Evolutionary conservation across 2,797 vertebrate genomes (phyloP).

Genomic region (Typhlichthys eigenmanni): DNA sequence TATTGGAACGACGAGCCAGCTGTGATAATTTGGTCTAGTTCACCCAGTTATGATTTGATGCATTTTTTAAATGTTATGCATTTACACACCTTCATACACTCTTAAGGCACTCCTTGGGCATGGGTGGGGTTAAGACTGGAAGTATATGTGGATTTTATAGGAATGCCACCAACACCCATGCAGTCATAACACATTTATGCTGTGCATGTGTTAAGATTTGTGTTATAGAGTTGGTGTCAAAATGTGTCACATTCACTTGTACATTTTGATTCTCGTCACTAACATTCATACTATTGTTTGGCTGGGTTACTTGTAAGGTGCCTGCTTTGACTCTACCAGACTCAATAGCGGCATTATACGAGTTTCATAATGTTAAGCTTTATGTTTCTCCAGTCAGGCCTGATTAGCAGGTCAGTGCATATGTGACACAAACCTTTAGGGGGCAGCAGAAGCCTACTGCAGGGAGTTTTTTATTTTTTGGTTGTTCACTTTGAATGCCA

Average conservation of each 20-base stretch:
- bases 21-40: slow-evolving; percentile 78
- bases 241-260: slow-evolving; percentile 61
- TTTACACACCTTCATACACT: slow-evolving; percentile 56
- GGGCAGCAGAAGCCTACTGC: slow-evolving; percentile 5
- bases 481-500: slow-evolving; percentile 32
- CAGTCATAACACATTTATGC: slow-evolving; percentile 34
- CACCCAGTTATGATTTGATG: slow-evolving; percentile 58
- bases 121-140: too few relatives aligned
- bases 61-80: slow-evolving; percentile 50
- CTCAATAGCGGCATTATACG: slow-evolving; percentile 47
- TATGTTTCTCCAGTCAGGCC: slow-evolving; percentile 18
- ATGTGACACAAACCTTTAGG: slow-evolving; percentile 7
- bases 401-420: slow-evolving; percentile 23
- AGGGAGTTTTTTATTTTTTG: slow-evolving; percentile 27
- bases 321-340: slow-evolving; percentile 67
- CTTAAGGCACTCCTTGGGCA: slow-evolving; percentile 40
- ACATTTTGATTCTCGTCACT: slow-evolving; percentile 59
- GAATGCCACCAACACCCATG: slow-evolving; percentile 28
- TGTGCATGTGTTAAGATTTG: too few relatives aligned
- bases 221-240: slow-evolving; percentile 44
- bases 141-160: slow-evolving; percentile 34
- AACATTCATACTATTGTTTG: slow-evolving; percentile 53
- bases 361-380: slow-evolving; percentile 33
- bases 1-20: slow-evolving; percentile 64
- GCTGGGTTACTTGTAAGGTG: slow-evolving; percentile 55